Evolutionary conservation across 1,140 invertebrate genomes (phyloP).

Genomic region (Gonatopus flavifemur): DNA sequence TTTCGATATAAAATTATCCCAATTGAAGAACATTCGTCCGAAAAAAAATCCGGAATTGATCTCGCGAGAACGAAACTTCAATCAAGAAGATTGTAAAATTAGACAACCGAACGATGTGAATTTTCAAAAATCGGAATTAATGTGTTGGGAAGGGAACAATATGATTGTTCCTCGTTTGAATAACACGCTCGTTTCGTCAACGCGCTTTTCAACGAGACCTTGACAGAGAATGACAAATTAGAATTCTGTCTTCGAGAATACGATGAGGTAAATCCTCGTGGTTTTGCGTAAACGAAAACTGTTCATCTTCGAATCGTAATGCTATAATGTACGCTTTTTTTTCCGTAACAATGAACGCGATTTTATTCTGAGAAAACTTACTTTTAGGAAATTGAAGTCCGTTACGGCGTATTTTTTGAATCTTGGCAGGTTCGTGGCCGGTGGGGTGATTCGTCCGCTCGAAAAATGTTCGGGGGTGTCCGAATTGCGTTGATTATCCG

Average conservation of each 20-base stretch:
- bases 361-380: conserved; percentile 19
- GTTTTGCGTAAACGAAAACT: neutral
- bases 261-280: neutral
- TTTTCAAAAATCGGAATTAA: no score
- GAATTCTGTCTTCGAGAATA: neutral
- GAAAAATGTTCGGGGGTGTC: conserved; percentile 62
- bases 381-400: conserved; percentile 93
- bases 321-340: neutral
- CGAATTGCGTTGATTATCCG: conserved; percentile 48
- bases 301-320: no score
- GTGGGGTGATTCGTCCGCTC: conserved; percentile 77
- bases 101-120: no score
- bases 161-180: neutral
- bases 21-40: no score
- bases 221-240: neutral
- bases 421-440: conserved; percentile 79
- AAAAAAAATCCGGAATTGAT: no score
- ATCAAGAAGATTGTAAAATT: no score
- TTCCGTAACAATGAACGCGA: neutral
- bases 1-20: no score
- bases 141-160: neutral
- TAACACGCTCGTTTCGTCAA: neutral
- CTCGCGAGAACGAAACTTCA: no score
- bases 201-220: neutral
- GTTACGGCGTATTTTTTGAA: conserved; percentile 87